Evolutionary conservation across 2,888 invertebrate species (phyloP), one percentile per base, ranked within the genome.

Genomic region (Dicroscelio sp.): DNA sequence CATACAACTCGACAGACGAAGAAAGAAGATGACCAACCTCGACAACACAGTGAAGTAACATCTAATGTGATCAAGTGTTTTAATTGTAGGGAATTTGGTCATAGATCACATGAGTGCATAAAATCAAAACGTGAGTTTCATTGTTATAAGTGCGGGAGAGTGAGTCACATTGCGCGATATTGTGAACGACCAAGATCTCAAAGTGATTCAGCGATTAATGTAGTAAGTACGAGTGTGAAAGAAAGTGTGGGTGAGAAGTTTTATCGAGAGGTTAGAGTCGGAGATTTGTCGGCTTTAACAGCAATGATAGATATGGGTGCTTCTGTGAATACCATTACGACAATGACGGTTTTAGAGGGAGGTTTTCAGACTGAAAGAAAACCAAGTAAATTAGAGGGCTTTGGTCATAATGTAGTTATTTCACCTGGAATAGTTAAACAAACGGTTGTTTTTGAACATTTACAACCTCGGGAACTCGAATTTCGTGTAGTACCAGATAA

Each of bases 401-500:
- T 78, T 78, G 78, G 78, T 1, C 27, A 60, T n/a, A 63, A 31
- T 38, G 2, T 10, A 35, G 43, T 43, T 27, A 17, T 43, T 3
- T 83, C 71, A 12, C 71, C 71, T 0, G 82, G 82, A 1, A 58
- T 35, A 8, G 69, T 71, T 14, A 30, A 17, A 2, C 43, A 55
- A 27, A 3, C 30, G 27, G n/a, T 80, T 23, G 8, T 17, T n/a
- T 60, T 89, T 80, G 76, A 76, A 14, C 20, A 58, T 12, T 79
- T 89, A 25, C 48, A 73, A 2, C 69, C 89, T 4, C 43, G 48
- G 27, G 20, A 38, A 23, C 5, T 89, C 3, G 1, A 2, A 30
- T 85, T 89, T 76, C 33, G 60, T 33, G 52, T 89, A 5, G 86
- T 82, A 6, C 89, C 86, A 1, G 80, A 86, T 55, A 25, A 12